These are phyloP conservation scores for Epicauta chinensis DNA, from an alignment of 1,140 invertebrate species.

Conservation along the genomic window DNA sequence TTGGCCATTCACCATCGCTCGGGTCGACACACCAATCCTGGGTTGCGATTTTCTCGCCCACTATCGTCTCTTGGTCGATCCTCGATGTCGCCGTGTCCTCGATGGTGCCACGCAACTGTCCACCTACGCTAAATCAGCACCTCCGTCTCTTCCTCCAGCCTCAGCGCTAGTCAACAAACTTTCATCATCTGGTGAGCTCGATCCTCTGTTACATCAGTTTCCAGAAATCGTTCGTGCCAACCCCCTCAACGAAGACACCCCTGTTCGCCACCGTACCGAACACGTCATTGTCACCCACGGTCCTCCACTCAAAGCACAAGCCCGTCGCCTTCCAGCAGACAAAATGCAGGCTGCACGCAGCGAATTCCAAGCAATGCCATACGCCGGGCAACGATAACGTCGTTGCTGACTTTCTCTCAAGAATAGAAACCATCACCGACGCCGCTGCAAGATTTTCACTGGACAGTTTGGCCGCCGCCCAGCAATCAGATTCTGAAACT, in stretches of 20 bases:
- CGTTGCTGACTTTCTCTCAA: background rate
- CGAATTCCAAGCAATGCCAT: conserved; percentile 37
- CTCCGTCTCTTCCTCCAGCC: no score
- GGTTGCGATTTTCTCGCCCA: conserved; percentile 40
- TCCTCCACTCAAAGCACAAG: no score
- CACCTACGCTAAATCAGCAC: background rate
- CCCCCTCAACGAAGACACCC: no score
- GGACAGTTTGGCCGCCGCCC: background rate
- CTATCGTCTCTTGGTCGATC: conserved; percentile 35
- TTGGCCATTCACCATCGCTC: conserved; percentile 41
- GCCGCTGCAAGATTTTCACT: background rate
- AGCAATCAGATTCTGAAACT: no score
- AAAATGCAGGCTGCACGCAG: no score
- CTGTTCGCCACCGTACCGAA: no score
- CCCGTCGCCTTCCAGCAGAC: no score
- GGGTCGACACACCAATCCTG: conserved; percentile 36
- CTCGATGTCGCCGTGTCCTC: conserved; percentile 26
- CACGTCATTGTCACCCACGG: no score
- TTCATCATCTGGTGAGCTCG: no score
- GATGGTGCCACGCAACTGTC: conserved; percentile 27
- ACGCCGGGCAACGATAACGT: conserved; percentile 16
- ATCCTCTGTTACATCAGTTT: no score
- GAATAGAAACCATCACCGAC: background rate
- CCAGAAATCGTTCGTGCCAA: no score
- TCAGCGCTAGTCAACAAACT: no score